phyloP scores from a whole-genome alignment of 2,113 vertebrate species.

The Poeciliopsis turrubarensis region DNA sequence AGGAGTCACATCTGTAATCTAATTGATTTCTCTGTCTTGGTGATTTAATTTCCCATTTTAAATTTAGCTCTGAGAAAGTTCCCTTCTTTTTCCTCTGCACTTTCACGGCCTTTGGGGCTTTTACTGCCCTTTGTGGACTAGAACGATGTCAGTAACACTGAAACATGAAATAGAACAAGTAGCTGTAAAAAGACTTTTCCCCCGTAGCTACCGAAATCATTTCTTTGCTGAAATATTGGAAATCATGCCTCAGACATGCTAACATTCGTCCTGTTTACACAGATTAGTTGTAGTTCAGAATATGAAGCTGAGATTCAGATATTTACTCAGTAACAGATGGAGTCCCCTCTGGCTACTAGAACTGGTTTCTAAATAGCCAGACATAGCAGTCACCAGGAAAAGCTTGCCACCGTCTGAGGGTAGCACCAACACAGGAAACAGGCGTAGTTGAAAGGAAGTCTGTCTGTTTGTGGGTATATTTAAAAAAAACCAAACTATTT shows the following conservation, averaged over 20 bases:
- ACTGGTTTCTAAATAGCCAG: slow-evolving; percentile 10
- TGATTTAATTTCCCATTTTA: no score
- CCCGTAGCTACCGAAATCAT: no score
- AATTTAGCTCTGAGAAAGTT: no score
- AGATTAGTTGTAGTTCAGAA: neutral
- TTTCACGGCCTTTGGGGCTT: neutral
- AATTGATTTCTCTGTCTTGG: no score
- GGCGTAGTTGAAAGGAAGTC: slow-evolving; percentile 24
- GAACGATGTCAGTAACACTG: neutral
- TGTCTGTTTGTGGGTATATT: slow-evolving; percentile 6
- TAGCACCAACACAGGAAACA: neutral
- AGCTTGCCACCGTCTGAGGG: slow-evolving; percentile 1
- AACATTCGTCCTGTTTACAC: neutral
- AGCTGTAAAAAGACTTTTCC: neutral
- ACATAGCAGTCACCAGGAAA: neutral
- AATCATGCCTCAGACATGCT: neutral
- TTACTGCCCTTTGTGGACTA: neutral
- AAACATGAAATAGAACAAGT: neutral
- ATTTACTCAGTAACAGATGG: slow-evolving; percentile 17
- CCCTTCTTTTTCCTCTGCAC: no score
- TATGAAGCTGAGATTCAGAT: neutral
- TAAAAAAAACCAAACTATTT: slow-evolving; percentile 1
- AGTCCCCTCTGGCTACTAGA: slow-evolving; percentile 2
- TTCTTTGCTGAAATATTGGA: neutral
- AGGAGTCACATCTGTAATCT: no score